Evolutionary conservation across 2,888 invertebrate species (phyloP), one percentile per base, ranked within the genome.

Genomic region (Polymixis lichenea): DNA sequence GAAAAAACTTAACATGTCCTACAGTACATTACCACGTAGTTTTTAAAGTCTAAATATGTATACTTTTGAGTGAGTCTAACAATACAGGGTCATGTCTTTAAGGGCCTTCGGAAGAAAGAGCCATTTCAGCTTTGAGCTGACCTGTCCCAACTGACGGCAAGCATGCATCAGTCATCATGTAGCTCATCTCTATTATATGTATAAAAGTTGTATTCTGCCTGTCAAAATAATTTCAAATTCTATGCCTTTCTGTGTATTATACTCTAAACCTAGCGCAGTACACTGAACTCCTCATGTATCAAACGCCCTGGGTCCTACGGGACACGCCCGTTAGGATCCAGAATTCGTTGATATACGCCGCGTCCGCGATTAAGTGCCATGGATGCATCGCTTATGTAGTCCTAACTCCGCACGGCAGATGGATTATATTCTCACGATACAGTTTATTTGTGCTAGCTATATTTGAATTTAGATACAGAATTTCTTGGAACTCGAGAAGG

Each of bases 341-440:
- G 51, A 64, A 66, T 69, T 78, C 65, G 71, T 68, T 68, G 68
- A 75, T 75, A 83, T 65, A 79, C 28, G 53, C 38, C 53, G 60
- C 53, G 68, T 43, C 60, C 56, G 53, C 79, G 71, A 83, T 82
- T 83, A 79, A 64, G 71, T 83, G 56, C 82, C 68, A 82, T 83
- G 75, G 71, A 83, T 71, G 83, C 82, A 64, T 25, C 68, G 75
- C 75, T 75, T 71, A n/a, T 71, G 62, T 75, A 75, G 38, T 68
- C 51, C 60, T 70, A 60, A 51, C 71, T 53, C 61, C 62, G n/a
- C 43, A 15, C 58, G 62, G 49, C 64, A 83, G 51, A 55, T 58
- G 74, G 46, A 28, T 67, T 67, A 46, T 60, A 64, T 58, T 38
- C 71, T 61, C 75, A 75, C 46, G 64, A 25, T 22, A 46, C 53